These are phyloP conservation scores for Andrena chrysosceles DNA, from an alignment of 2,888 invertebrate genomes.

Conservation along the genomic window DNA sequence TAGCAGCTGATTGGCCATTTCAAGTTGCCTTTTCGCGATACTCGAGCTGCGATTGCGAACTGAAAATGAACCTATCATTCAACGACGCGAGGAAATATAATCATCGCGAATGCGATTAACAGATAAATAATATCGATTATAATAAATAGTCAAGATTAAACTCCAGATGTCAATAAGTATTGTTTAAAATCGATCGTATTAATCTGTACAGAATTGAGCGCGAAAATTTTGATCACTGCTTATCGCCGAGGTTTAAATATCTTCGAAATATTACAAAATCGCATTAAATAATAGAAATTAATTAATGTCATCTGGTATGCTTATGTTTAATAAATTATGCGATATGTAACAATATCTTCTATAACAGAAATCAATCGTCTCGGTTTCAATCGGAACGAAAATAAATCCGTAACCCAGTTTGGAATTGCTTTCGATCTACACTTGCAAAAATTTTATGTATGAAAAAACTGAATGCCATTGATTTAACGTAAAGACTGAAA, in stretches of 20 bases:
- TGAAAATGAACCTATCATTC: neutral
- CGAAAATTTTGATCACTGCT: constrained; percentile 17
- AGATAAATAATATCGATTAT: neutral
- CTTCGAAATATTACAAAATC: neutral
- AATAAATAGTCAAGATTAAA: neutral
- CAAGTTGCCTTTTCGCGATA: neutral
- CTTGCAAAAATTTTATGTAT: constrained; percentile 14
- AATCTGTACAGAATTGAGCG: constrained; percentile 2
- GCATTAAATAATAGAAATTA: neutral
- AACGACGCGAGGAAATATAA: neutral
- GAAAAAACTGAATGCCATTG: neutral
- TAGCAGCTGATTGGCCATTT: neutral
- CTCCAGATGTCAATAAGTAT: neutral
- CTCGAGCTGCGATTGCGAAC: neutral
- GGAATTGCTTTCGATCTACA: neutral
- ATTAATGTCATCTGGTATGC: neutral
- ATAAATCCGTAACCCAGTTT: constrained; percentile 11
- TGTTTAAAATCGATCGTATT: neutral
- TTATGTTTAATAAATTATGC: neutral
- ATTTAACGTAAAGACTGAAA: too few species aligned
- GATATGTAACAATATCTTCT: neutral
- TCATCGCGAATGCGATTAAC: neutral
- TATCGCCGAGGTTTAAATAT: neutral
- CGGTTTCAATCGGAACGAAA: neutral
- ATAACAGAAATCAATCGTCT: neutral